Conservation (phyloP, 2,113 vertebrate genomes). For the Phrynosoma blainvillii region DNA sequence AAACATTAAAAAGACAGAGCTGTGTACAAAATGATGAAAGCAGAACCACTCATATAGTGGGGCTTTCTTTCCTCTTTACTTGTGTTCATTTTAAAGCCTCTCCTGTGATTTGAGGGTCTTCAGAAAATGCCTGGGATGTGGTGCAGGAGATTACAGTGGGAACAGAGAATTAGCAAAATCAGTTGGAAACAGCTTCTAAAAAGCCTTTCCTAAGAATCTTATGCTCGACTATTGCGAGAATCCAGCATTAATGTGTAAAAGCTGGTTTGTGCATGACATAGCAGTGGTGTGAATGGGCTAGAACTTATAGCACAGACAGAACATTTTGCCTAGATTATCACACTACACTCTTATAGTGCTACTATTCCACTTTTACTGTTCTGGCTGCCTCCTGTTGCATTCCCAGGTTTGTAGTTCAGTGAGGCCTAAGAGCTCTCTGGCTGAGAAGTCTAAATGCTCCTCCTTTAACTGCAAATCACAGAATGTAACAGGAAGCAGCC, state of each 20-base stretch:
- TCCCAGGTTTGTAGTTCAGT: too few species aligned
- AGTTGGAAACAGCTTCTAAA: background rate
- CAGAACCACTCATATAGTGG: background rate
- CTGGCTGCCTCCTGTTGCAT: too few species aligned
- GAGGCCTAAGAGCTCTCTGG: too few species aligned
- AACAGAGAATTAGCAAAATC: background rate
- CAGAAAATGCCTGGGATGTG: background rate
- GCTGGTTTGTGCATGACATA: background rate
- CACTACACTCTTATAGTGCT: too few species aligned
- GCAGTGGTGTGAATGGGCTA: background rate
- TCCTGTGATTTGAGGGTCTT: background rate
- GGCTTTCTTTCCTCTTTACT: background rate
- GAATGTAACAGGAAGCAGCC: too few species aligned
- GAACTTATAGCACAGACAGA: background rate
- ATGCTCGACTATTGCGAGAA: background rate
- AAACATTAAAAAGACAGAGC: too few species aligned
- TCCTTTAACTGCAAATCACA: too few species aligned
- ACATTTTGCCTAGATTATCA: too few species aligned
- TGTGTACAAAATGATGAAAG: background rate
- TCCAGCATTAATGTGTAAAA: background rate
- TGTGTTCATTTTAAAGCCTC: background rate
- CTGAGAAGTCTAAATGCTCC: too few species aligned
- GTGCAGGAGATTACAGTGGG: background rate
- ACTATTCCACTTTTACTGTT: too few species aligned
- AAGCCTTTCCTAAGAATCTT: background rate